These are phyloP conservation scores for Dryoscopus gambensis DNA, from an alignment of 2,113 vertebrate genomes.

Conservation along the genomic window DNA sequence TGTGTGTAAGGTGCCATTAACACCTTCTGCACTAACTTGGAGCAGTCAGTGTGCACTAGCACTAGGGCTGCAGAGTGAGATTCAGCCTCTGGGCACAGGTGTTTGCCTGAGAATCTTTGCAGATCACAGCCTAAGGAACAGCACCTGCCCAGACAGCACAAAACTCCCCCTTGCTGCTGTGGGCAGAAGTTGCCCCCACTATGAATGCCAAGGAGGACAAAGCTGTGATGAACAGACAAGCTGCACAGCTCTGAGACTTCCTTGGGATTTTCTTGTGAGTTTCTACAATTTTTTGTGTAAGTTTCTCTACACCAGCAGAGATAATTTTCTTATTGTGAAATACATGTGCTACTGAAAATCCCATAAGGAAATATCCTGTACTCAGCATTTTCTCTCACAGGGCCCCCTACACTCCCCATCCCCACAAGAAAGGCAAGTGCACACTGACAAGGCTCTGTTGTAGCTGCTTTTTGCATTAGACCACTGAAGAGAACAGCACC, in stretches of 20 bases:
- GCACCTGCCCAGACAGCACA: background rate
- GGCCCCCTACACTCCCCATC: background rate
- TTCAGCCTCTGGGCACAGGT: background rate
- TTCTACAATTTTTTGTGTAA: background rate
- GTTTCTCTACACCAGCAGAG: background rate
- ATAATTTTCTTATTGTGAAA: background rate
- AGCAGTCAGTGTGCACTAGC: background rate
- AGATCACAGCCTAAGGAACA: background rate
- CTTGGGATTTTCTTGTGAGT: background rate
- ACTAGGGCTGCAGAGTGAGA: background rate
- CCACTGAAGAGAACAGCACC: background rate
- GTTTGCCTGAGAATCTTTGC: background rate
- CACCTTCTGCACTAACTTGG: background rate
- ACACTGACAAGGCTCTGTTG: background rate
- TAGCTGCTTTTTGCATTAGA: background rate
- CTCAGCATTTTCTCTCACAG: background rate
- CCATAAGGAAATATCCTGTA: fast-evolving
- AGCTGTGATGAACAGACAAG: background rate
- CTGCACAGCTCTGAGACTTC: background rate
- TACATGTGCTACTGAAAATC: background rate
- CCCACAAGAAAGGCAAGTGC: background rate
- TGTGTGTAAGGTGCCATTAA: background rate
- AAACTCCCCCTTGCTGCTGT: background rate
- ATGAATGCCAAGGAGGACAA: background rate
- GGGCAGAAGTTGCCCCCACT: background rate